phyloP scores from a whole-genome alignment of 1,140 invertebrate species.

The Macrostomum lignano region DNA sequence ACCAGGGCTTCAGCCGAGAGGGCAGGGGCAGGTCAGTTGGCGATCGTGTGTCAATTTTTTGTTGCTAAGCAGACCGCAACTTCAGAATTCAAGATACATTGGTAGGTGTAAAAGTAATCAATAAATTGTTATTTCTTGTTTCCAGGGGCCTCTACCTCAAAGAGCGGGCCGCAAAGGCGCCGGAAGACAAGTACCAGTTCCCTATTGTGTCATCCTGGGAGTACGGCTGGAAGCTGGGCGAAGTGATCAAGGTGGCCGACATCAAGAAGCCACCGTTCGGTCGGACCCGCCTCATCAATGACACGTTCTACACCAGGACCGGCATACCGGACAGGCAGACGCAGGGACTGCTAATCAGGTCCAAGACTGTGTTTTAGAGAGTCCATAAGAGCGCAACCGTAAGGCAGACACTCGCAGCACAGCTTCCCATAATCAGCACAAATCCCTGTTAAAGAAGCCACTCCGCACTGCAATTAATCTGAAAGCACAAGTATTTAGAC shows the following conservation, averaged over 20 bases:
- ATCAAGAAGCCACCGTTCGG: constrained; percentile 19
- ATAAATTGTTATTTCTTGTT: background rate
- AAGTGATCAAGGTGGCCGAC: constrained; percentile 17
- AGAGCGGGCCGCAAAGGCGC: constrained; percentile 7
- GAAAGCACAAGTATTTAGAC: too few species aligned
- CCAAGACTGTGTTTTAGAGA: constrained; percentile 1
- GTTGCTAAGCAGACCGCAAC: too few species aligned
- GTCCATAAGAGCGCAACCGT: too few species aligned
- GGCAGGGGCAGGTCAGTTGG: too few species aligned
- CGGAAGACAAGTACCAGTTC: constrained; percentile 20
- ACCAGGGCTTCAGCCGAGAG: too few species aligned
- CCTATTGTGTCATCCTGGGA: constrained; percentile 21
- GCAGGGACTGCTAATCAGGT: background rate
- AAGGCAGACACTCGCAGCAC: too few species aligned
- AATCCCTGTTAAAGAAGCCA: too few species aligned
- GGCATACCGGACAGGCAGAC: constrained; percentile 10
- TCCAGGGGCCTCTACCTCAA: constrained; percentile 8
- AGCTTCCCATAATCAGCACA: too few species aligned
- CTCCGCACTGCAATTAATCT: too few species aligned
- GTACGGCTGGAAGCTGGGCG: constrained; percentile 22
- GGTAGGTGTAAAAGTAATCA: too few species aligned
- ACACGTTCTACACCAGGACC: constrained; percentile 23
- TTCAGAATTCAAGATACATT: too few species aligned
- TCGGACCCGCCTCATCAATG: constrained; percentile 16
- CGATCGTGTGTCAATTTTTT: too few species aligned